Evolutionary conservation across 2,113 vertebrate genomes (phyloP).

Genomic region (Ifrita kowaldi): DNA sequence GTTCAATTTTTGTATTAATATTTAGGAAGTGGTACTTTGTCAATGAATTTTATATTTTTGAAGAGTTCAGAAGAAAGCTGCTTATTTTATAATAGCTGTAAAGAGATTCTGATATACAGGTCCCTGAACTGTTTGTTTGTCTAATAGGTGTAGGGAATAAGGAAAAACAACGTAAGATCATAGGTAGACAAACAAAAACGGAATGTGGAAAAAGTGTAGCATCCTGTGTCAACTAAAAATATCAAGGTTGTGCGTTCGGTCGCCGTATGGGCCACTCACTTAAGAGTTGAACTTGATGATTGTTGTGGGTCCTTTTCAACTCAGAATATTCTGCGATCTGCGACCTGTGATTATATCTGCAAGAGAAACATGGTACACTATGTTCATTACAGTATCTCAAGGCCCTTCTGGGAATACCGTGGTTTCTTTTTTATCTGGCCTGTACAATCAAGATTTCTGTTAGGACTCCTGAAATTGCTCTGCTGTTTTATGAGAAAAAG

Average conservation of each 20-base stretch:
- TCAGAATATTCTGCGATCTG: neutral
- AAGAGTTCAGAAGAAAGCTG: neutral
- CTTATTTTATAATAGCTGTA: neutral
- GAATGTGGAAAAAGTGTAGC: neutral
- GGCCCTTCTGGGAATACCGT: slow-evolving; percentile 45
- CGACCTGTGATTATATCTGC: slow-evolving; percentile 14
- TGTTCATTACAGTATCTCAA: slow-evolving; percentile 60
- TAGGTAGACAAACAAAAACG: neutral
- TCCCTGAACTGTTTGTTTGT: neutral
- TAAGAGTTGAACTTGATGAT: neutral
- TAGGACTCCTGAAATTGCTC: slow-evolving; percentile 37
- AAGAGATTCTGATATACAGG: neutral
- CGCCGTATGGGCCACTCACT: neutral
- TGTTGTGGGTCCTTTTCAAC: neutral
- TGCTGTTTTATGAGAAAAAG: slow-evolving; percentile 33
- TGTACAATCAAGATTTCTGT: slow-evolving; percentile 43
- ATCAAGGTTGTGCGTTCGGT: neutral
- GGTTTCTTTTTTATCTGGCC: slow-evolving; percentile 41
- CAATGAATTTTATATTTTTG: neutral
- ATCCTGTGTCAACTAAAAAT: neutral
- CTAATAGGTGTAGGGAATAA: neutral
- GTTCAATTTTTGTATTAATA: neutral
- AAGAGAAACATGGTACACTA: slow-evolving; percentile 34
- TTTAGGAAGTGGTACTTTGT: neutral
- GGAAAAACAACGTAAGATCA: neutral